Evolutionary conservation across 2,797 vertebrate genomes (phyloP), one percentile per base, ranked within the genome.

Genomic region (Erpetoichthys calabaricus): DNA sequence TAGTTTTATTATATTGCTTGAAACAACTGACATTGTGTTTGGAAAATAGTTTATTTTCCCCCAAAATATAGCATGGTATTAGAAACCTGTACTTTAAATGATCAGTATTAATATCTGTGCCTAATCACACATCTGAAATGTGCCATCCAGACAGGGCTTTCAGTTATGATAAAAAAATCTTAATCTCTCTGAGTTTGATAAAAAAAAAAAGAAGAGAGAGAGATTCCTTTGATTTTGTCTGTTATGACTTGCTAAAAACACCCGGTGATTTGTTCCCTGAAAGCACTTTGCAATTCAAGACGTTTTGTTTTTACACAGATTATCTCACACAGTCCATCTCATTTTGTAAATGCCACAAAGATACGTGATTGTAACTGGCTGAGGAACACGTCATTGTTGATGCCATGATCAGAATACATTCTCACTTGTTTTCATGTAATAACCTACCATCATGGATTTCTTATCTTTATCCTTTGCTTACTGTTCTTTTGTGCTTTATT

Each of bases 221-320:
- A 51, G 56, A 62, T n/a, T 59, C 55, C 64, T 70, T 75, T 64
- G 66, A 66, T 73, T 60, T 61, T 60, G 65, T 67, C 71, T 86
- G 80, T 84, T 84, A 77, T 86, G 81, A 80, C 82, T 84, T 63
- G 67, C 59, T 47, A 58, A 73, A 76, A 67, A 71, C 71, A 62
- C 70, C 67, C 70, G 44, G 65, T 45, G 62, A 53, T 64, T 68
- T 62, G 63, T 69, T 68, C 44, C 50, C 6, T 25, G 45, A 60
- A 60, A 66, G 62, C 68, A 66, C 69, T 66, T 71, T 66, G 25
- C 60, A 58, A 59, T 60, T 62, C 61, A 51, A 8, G 56, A 41
- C 3, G 25, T 54, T 5, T 52, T 45, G 5, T 55, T 42, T 10
- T 45, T 45, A 9, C 6, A 5, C 4, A 1, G 10, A 47, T 46